Evolutionary conservation across 2,888 invertebrate species (phyloP).

Genomic region (Chrysina gloriosa): DNA sequence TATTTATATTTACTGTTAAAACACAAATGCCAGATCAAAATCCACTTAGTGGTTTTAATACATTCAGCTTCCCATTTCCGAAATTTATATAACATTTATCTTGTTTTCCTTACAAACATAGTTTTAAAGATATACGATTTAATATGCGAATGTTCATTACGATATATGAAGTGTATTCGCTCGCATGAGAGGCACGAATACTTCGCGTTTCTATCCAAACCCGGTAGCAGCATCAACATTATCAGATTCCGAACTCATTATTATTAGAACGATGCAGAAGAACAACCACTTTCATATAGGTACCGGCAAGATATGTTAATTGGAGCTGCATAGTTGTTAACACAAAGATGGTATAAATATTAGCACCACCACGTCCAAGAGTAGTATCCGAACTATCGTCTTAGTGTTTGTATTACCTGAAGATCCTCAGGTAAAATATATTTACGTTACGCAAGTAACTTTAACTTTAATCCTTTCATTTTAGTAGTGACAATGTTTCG

Average conservation of each 20-base stretch:
- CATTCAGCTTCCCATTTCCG: too few relatives aligned
- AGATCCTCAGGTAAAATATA: not conserved
- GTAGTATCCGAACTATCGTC: not conserved
- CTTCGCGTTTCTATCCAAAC: not conserved
- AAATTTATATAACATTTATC: too few relatives aligned
- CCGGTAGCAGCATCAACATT: conserved; percentile 6
- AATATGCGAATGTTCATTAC: not conserved
- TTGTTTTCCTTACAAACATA: too few relatives aligned
- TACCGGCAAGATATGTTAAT: conserved; percentile 28
- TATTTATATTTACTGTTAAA: too few relatives aligned
- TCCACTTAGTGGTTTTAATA: too few relatives aligned
- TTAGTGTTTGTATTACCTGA: not conserved
- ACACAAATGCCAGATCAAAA: too few relatives aligned
- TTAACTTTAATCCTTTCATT: not conserved
- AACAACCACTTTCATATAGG: not conserved
- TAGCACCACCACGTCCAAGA: not conserved
- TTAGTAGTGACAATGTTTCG: conserved; percentile 34
- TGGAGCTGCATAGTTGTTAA: not conserved
- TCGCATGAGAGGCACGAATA: not conserved
- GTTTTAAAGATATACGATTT: too few relatives aligned
- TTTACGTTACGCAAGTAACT: not conserved
- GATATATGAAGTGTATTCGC: not conserved
- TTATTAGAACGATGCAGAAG: conserved; percentile 3
- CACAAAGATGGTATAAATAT: conserved; percentile 27
- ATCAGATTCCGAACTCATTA: conserved; percentile 1